Conservation (phyloP, 1,140 invertebrate genomes). For the Orchesella cincta region DNA sequence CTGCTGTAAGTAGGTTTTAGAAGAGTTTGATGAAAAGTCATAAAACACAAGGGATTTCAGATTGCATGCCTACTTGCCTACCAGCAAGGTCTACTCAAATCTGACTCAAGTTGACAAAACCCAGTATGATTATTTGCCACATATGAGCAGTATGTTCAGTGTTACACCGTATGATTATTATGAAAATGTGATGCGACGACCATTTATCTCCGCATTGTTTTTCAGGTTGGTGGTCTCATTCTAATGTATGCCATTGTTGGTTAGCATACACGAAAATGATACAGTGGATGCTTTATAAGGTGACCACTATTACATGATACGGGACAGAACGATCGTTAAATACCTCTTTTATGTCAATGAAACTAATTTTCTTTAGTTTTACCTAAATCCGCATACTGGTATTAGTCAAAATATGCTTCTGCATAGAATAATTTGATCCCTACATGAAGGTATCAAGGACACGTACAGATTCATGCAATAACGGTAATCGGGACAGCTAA, state of each 20-base stretch:
- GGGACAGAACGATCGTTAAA: background rate
- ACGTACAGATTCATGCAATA: background rate
- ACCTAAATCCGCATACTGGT: background rate
- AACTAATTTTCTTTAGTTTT: background rate
- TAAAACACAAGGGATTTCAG: no score
- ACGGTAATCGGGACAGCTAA: no score
- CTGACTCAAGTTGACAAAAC: no score
- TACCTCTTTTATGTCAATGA: background rate
- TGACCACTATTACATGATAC: background rate
- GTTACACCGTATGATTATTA: background rate
- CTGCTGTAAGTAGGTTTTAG: no score
- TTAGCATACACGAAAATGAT: background rate
- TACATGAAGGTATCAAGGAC: background rate
- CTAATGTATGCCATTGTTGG: background rate
- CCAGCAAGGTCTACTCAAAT: no score
- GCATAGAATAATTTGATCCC: background rate
- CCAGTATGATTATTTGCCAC: background rate
- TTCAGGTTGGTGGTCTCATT: background rate
- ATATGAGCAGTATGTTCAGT: background rate
- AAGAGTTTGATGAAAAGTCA: no score
- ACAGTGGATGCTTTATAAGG: background rate
- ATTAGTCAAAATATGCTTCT: background rate
- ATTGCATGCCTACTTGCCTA: no score
- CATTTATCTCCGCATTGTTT: background rate
- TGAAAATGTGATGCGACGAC: no score